Base-by-base conservation (phyloP, 2,888 invertebrate genomes). In the Nomada lathburiana region DNA sequence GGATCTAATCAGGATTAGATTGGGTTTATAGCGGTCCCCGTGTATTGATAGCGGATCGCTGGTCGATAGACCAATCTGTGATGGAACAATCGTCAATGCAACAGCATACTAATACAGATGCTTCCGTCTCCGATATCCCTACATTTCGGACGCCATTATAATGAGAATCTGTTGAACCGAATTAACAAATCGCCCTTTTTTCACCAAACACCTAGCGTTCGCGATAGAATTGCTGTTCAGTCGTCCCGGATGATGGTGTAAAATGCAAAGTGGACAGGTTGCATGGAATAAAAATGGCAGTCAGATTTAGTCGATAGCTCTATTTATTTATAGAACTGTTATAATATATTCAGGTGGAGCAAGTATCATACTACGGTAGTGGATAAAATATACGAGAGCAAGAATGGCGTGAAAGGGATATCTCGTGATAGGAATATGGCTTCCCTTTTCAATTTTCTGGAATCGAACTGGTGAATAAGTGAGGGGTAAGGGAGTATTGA, bases 1-100 rank as follows among this genome's bases (percentile, higher is more conserved):
- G 68, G 76, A 76, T 82, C 76, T 82, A 82, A 80, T 82, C 76
- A 81, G 69, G 69, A 70, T 80, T 76, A 72, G 76, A 81, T 81
- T 81, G 60, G 29, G 64, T 36, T 64, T 53, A 65, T 79, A 70
- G 76, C 47, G 67, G 64, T 67, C 44, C 68, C 4, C 59, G 23
- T 67, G 70, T 74, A 81, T 81, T 68, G 81, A 77, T 67, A 77
- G 65, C 29, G 65, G 42, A 81, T 81, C 70, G 62, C 23, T 60
- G 2, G 42, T 7, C 67, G 81, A 83, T 77, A 70, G 73, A 77
- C 81, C 74, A 81, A 81, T 83, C 60, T 74, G 69, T 77, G 83
- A 81, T 36, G 71, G 76, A 57, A 81, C 76, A 76, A 76, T 82
- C 60, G 73, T 82, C 76, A 52, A 20, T 59, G 65, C 69, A 64